Percentiles rank a stretch among this genome's conserved stretches.
phyloP scores from a whole-genome alignment of 2,888 invertebrate genomes.

The Drosophila lacicola region DNA sequence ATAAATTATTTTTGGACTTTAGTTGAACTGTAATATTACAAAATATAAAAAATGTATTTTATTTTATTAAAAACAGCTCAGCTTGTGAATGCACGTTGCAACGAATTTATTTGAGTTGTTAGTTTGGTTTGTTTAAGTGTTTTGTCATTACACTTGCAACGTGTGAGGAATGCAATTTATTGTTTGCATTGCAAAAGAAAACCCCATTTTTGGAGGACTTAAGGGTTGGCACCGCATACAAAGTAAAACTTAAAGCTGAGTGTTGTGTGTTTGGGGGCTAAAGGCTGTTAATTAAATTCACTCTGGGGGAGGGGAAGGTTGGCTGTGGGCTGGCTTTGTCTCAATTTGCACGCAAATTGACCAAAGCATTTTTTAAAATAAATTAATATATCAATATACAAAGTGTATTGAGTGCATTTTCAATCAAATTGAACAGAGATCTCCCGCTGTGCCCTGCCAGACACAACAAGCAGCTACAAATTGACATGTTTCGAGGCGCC shows the following conservation, averaged over 20 bases:
- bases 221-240: background rate
- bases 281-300: constrained; percentile 49
- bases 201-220: background rate
- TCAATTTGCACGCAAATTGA: constrained; percentile 73
- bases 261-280: background rate
- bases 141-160: constrained; percentile 16
- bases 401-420: constrained; percentile 74
- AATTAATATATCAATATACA: constrained; percentile 80
- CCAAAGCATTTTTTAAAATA: constrained; percentile 70
- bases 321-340: constrained; percentile 52
- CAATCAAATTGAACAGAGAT: constrained; percentile 73
- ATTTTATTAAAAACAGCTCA: constrained; percentile 7
- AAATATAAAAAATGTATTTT: no score
- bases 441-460: constrained; percentile 69
- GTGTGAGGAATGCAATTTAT: constrained; percentile 38
- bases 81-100: constrained; percentile 13
- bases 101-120: constrained; percentile 19
- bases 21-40: no score
- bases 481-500: constrained; percentile 74
- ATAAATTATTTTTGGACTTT: no score
- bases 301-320: background rate
- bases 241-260: constrained; percentile 36
- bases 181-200: constrained; percentile 41
- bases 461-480: constrained; percentile 49
- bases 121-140: constrained; percentile 27